phyloP scores from a whole-genome alignment of 1,140 invertebrate species.

The Nylanderia fulva region DNA sequence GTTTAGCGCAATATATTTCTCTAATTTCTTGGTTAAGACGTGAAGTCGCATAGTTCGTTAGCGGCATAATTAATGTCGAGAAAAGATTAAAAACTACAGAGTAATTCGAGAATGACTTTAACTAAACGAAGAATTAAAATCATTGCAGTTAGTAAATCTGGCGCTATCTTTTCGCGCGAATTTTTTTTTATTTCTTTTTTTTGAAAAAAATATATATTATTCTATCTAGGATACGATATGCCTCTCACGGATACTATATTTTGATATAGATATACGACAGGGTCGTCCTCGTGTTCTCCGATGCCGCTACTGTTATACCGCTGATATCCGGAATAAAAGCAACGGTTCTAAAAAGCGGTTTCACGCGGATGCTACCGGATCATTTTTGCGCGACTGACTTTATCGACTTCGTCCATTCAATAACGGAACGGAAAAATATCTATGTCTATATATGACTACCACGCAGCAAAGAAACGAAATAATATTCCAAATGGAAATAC shows the following conservation, averaged over 20 bases:
- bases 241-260: conserved; percentile 7
- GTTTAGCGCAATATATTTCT: conserved; percentile 5
- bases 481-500: conserved; percentile 1
- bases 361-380: conserved; percentile 31
- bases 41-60: conserved; percentile 1
- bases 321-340: conserved; percentile 44
- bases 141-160: conserved; percentile 8
- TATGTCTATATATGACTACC: background rate
- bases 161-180: conserved; percentile 2
- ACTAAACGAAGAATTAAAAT: background rate
- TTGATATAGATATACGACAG: background rate
- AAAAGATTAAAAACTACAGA: conserved; percentile 8
- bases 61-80: conserved; percentile 8
- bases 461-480: background rate
- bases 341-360: conserved; percentile 46
- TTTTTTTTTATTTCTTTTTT: background rate
- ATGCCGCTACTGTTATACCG: background rate
- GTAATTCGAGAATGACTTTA: conserved; percentile 1
- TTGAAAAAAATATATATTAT: background rate
- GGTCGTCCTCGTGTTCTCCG: conserved; percentile 13
- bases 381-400: conserved; percentile 43
- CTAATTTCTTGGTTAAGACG: background rate
- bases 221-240: background rate
- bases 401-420: conserved; percentile 45
- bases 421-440: background rate